Base-by-base conservation (phyloP, 2,888 invertebrate genomes). In the Phoenoteleia sp. region DNA sequence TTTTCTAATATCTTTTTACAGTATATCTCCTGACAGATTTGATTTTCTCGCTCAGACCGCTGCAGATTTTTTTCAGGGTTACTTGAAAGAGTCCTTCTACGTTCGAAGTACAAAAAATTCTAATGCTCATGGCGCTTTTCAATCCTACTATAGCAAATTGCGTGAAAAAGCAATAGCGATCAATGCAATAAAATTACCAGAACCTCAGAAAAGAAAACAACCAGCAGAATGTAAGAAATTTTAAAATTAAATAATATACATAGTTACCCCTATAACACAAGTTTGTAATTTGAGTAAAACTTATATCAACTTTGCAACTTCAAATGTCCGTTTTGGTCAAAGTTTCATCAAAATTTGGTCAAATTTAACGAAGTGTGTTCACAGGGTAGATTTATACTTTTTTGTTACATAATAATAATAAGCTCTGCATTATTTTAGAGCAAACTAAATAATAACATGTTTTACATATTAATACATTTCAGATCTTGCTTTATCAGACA, bases 101-200 rank as follows among this genome's bases (percentile, higher is more conserved):
- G 27, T 33, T 2, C 39, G 21, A 56, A 17, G 47, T 27, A 49
- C 58, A 6, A n/a, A 7, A 13, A 39, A 42, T 36, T 47, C 49
- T 6, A 69, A 66, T 75, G 62, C 81, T 27, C 72, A 66, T 11
- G 76, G 81, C 3, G 45, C 29, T 17, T 82, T 82, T 45, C 45
- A 81, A 21, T 15, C 19, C 11, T 69, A 17, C 29, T 74, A 66
- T 25, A 47, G 15, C 3, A 69, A 76, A 54, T 39, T 64, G 23
- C 52, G 81, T 4, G 75, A 75, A 42, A 81, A 69, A 39, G 81
- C 62, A 23, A 60, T 75, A 47, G 75, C 75, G 1, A 81, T 75
- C 15, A 52, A 52, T 60, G n/a, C n/a, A 17, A 25, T 79, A 17
- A 45, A 71, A 71, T 23, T 36, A 45, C 27, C 52, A 27, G 23